Percentiles rank a stretch among this genome's conserved stretches.
phyloP scores from a whole-genome alignment of 2,888 invertebrate genomes.

The Drosophila flavopinicola region DNA sequence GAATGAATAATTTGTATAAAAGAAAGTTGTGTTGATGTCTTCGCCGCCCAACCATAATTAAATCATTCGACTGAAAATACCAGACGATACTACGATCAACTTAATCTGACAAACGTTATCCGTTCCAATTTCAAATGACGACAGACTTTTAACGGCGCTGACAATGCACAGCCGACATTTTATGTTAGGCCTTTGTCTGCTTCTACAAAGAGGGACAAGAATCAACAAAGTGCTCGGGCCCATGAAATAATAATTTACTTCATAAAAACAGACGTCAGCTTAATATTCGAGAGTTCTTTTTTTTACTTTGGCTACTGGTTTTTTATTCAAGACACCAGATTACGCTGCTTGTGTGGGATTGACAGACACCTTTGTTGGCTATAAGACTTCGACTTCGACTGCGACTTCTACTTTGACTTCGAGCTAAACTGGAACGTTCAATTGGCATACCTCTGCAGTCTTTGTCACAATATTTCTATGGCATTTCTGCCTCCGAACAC shows the following conservation, averaged over 20 bases:
- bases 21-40: slow-evolving; percentile 62
- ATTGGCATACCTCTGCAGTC: slow-evolving; percentile 27
- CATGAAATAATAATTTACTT: slow-evolving; percentile 77
- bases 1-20: slow-evolving; percentile 72
- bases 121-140: slow-evolving; percentile 81
- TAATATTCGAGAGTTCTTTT: slow-evolving; percentile 60
- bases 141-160: slow-evolving; percentile 74
- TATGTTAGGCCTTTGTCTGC: slow-evolving; percentile 51
- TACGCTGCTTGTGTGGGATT: slow-evolving; percentile 67
- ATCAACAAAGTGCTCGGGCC: slow-evolving; percentile 63
- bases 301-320: slow-evolving; percentile 64
- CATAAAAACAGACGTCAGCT: slow-evolving; percentile 75
- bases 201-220: slow-evolving; percentile 53
- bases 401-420: slow-evolving; percentile 34
- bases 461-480: slow-evolving; percentile 60
- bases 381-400: slow-evolving; percentile 37
- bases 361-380: slow-evolving; percentile 58
- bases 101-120: slow-evolving; percentile 73
- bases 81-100: slow-evolving; percentile 56
- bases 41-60: slow-evolving; percentile 56
- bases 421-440: slow-evolving; percentile 45
- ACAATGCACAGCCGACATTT: slow-evolving; percentile 63
- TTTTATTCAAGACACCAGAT: slow-evolving; percentile 63
- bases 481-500: slow-evolving; percentile 16
- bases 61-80: slow-evolving; percentile 70